Percentiles rank a stretch among this genome's conserved stretches.
Evolutionary conservation across 2,888 invertebrate genomes (phyloP).

Genomic region (Bursaphelenchus okinawaensis): DNA sequence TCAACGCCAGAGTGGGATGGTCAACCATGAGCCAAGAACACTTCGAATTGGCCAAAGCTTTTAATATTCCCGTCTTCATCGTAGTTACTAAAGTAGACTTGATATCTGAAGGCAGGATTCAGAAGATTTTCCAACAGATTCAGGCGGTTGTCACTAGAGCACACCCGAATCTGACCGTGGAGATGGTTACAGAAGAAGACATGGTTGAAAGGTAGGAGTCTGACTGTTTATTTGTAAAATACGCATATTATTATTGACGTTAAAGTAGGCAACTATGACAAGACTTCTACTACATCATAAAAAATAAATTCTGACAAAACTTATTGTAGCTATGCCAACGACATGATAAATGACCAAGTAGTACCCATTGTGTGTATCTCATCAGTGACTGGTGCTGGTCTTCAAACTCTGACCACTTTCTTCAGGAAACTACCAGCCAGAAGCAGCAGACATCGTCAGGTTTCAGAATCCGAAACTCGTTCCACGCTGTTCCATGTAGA

Average conservation of each 20-base stretch:
- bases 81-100: conserved; percentile 89
- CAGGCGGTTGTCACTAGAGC: conserved; percentile 1
- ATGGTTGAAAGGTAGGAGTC: conserved; percentile 14
- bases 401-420: conserved; percentile 65
- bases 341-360: conserved; percentile 27
- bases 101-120: conserved; percentile 62
- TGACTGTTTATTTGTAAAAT: neutral
- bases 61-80: conserved; percentile 76
- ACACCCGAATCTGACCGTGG: neutral
- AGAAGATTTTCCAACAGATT: conserved; percentile 30
- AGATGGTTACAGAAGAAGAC: neutral
- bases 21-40: conserved; percentile 76
- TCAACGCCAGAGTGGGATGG: conserved; percentile 68
- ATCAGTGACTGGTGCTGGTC: conserved; percentile 78
- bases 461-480: neutral
- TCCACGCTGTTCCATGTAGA: conserved; percentile 75
- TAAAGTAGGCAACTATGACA: too few relatives aligned
- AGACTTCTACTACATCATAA: too few relatives aligned
- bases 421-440: conserved; percentile 56
- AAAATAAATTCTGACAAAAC: too few relatives aligned
- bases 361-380: conserved; percentile 68
- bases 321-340: neutral
- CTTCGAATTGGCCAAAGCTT: conserved; percentile 68
- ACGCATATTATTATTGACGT: too few relatives aligned
- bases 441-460: neutral